A percentile compares a stretch with the other conserved stretches of the same genome.
Conservation (phyloP, 2,113 vertebrate genomes). For the Phrynosoma blainvillii region DNA sequence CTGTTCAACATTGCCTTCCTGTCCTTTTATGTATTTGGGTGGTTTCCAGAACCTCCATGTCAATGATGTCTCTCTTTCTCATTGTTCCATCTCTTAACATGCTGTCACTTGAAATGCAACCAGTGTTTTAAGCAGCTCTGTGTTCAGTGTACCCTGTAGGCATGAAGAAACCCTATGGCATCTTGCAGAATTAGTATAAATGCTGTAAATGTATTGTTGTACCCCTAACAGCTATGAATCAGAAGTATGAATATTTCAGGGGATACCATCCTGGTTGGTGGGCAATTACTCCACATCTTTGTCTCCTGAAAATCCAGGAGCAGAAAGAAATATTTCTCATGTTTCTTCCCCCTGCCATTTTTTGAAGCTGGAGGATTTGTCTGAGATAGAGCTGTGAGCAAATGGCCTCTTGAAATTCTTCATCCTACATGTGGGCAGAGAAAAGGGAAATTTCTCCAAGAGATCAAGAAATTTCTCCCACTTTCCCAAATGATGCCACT, state of each 20-base stretch:
- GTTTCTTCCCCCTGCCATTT: not conserved
- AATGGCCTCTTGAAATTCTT: not conserved
- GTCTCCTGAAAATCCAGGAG: not conserved
- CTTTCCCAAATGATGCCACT: not conserved
- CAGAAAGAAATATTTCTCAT: not conserved
- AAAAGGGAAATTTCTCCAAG: not conserved
- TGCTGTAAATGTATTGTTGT: not conserved
- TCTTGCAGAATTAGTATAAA: not conserved
- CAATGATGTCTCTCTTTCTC: not conserved
- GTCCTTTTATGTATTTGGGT: not conserved
- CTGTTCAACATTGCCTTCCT: not conserved
- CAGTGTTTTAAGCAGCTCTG: too few species aligned
- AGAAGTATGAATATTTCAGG: not conserved
- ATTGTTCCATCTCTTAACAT: not conserved
- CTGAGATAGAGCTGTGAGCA: not conserved
- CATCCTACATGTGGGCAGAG: not conserved
- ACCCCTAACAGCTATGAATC: not conserved
- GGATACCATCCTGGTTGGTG: not conserved
- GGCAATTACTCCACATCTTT: not conserved
- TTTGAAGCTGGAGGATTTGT: not conserved
- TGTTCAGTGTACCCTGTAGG: not conserved
- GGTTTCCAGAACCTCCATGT: constrained; percentile 4
- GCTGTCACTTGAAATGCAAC: not conserved
- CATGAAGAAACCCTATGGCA: not conserved
- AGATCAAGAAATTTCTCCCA: not conserved